These are phyloP conservation scores for Drosophila sturtevanti DNA, from an alignment of 1,140 invertebrate genomes.

Conservation along the genomic window DNA sequence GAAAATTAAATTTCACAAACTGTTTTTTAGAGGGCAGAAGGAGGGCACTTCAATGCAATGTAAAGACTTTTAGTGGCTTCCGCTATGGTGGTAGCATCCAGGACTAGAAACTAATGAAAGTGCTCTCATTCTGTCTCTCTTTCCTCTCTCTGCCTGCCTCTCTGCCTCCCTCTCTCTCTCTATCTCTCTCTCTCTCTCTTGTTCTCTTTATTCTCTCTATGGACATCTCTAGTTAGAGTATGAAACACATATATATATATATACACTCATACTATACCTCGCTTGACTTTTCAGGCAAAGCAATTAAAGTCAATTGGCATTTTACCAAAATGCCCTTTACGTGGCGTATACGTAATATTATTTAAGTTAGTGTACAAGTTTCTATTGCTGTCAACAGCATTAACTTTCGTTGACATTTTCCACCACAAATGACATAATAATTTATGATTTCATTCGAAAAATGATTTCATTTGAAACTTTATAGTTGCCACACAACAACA, in stretches of 20 bases:
- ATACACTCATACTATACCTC: slow-evolving; percentile 14
- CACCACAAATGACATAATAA: slow-evolving; percentile 55
- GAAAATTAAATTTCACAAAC: slow-evolving; percentile 73
- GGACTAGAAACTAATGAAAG: slow-evolving; percentile 69
- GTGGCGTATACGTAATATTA: slow-evolving; percentile 71
- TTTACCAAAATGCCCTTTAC: slow-evolving; percentile 68
- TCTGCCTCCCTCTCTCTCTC: background rate
- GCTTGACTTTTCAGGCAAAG: slow-evolving; percentile 63
- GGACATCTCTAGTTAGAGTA: slow-evolving; percentile 44
- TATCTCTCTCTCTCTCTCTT: slow-evolving; percentile 1
- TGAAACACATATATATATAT: slow-evolving; percentile 23
- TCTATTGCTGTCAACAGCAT: slow-evolving; percentile 49
- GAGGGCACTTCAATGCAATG: slow-evolving; percentile 42
- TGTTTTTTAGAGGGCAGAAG: slow-evolving; percentile 32
- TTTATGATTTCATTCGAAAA: slow-evolving; percentile 41
- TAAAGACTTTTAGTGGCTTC: slow-evolving; percentile 66
- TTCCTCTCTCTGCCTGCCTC: background rate
- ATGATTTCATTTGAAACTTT: slow-evolving; percentile 17
- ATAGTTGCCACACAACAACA: slow-evolving; percentile 16
- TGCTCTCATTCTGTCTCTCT: slow-evolving; percentile 17
- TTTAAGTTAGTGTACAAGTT: slow-evolving; percentile 19
- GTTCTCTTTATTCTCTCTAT: slow-evolving; percentile 9
- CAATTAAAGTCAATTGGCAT: slow-evolving; percentile 78
- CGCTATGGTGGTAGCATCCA: slow-evolving; percentile 15
- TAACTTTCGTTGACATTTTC: slow-evolving; percentile 51